A percentile compares a stretch with the other conserved stretches of the same genome.
Evolutionary conservation across 2,888 invertebrate species (phyloP).

Genomic region (Hypercompe scribonia): DNA sequence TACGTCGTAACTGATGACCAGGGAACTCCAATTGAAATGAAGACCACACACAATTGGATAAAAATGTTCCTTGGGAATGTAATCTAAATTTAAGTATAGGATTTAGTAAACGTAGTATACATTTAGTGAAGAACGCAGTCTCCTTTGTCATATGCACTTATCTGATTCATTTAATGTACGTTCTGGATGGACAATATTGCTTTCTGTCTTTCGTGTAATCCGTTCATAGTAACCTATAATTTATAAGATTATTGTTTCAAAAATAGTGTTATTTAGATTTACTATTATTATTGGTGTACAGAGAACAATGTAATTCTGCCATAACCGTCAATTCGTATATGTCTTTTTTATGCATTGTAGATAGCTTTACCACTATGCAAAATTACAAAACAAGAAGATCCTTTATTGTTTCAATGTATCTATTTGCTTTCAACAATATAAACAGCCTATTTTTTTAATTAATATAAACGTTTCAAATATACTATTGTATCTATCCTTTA

Average conservation of each 20-base stretch:
- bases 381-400: too few species aligned
- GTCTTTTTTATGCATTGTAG: not conserved
- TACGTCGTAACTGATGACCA: not conserved
- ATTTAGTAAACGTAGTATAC: not conserved
- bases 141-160: not conserved
- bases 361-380: too few species aligned
- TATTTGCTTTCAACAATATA: too few species aligned
- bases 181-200: not conserved
- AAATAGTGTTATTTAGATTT: not conserved
- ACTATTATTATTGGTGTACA: not conserved
- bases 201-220: not conserved
- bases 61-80: conserved; percentile 9
- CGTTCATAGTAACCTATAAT: not conserved
- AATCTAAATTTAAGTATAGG: conserved; percentile 14
- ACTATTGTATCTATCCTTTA: too few species aligned
- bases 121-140: conserved; percentile 3
- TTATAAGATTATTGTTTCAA: not conserved
- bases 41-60: conserved; percentile 7
- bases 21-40: not conserved
- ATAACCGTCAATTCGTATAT: not conserved
- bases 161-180: not conserved
- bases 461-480: too few species aligned
- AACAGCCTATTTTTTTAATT: too few species aligned
- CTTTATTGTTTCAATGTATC: too few species aligned
- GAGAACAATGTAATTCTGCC: not conserved